A percentile compares a stretch with the other conserved stretches of the same genome.
These are phyloP conservation scores for Rhorus exstirpatorius DNA, from an alignment of 2,888 invertebrate genomes.

Conservation along the genomic window DNA sequence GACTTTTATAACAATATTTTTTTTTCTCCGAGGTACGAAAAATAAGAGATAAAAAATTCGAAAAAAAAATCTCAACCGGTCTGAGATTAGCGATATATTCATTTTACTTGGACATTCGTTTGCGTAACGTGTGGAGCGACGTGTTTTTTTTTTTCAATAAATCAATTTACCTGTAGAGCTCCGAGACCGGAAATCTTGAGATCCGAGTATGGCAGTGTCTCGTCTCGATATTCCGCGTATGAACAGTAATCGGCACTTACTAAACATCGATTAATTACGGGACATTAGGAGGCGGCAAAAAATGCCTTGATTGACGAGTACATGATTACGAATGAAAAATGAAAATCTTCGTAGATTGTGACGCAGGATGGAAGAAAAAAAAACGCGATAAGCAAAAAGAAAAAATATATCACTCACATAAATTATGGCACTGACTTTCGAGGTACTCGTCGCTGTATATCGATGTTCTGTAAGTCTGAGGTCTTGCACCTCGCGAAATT, in stretches of 20 bases:
- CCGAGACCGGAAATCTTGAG: constrained; percentile 82
- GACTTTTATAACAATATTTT: neutral
- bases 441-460: constrained; percentile 93
- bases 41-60: neutral
- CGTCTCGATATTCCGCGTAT: constrained; percentile 92
- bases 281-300: neutral
- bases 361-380: neutral
- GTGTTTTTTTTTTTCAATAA: neutral
- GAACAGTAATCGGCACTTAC: constrained; percentile 90
- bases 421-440: constrained; percentile 92
- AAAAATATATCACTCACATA: constrained; percentile 86
- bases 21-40: neutral
- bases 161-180: constrained; percentile 75
- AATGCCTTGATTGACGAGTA: neutral
- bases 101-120: neutral
- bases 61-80: neutral
- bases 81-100: neutral
- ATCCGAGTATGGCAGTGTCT: constrained; percentile 90
- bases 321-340: neutral
- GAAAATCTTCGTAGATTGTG: neutral
- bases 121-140: neutral
- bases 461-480: constrained; percentile 92
- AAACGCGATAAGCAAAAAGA: no score
- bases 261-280: constrained; percentile 64
- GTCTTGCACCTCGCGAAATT: constrained; percentile 91